Evolutionary conservation across 2,113 vertebrate genomes (phyloP).

Genomic region (Chrysochloris asiatica): DNA sequence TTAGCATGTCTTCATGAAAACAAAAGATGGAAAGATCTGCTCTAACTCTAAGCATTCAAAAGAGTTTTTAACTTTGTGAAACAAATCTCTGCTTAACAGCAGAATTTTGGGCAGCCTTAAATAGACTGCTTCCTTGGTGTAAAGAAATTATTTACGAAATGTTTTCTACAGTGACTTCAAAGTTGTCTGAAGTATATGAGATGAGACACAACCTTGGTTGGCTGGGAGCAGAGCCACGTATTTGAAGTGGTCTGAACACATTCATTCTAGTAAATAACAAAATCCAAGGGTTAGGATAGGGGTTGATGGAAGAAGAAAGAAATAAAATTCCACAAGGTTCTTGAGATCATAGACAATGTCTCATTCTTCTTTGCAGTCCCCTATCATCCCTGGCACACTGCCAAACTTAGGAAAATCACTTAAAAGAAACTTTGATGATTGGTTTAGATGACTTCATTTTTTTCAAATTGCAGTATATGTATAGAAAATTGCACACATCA

Average conservation of each 20-base stretch:
- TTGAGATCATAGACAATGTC: background rate
- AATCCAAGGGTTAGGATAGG: background rate
- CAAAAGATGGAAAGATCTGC: background rate
- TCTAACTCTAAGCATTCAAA: background rate
- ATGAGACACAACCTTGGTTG: background rate
- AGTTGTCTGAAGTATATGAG: background rate
- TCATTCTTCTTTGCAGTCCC: background rate
- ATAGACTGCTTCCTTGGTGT: background rate
- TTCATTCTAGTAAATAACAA: background rate
- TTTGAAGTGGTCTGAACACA: background rate
- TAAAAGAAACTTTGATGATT: background rate
- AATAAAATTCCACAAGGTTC: background rate
- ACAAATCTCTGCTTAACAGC: background rate
- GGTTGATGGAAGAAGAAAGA: background rate
- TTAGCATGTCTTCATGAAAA: background rate
- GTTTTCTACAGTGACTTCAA: background rate
- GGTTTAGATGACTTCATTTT: background rate
- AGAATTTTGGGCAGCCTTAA: background rate
- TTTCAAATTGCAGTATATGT: background rate
- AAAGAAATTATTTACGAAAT: background rate
- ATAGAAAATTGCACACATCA: background rate
- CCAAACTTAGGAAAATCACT: background rate
- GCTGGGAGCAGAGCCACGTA: background rate
- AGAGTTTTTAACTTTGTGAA: background rate
- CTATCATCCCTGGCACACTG: background rate